phyloP scores from a whole-genome alignment of 2,113 vertebrate species.

The Onychostruthus taczanowskii region DNA sequence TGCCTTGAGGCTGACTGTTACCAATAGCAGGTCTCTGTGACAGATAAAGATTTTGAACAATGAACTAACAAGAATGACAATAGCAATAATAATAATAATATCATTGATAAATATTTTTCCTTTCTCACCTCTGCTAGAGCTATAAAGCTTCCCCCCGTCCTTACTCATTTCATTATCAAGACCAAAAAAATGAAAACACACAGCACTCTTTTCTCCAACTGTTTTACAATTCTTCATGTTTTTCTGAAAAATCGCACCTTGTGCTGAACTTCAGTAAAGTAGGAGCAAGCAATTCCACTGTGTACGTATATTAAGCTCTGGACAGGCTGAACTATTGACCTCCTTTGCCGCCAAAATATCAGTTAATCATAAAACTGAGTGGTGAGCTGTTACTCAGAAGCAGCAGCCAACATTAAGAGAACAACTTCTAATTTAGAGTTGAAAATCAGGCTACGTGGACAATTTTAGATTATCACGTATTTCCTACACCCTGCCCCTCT shows the following conservation, averaged over 20 bases:
- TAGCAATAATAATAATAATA: neutral
- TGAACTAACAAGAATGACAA: neutral
- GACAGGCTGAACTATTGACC: conserved; percentile 74
- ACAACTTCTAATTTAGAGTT: conserved; percentile 44
- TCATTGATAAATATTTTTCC: neutral
- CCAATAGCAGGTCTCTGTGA: neutral
- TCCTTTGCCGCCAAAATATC: conserved; percentile 50
- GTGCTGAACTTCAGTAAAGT: conserved; percentile 37
- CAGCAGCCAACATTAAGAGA: conserved; percentile 34
- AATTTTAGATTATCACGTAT: conserved; percentile 25
- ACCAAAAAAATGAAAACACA: neutral
- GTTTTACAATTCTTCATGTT: neutral
- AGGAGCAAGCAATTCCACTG: conserved; percentile 10
- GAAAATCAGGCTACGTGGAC: conserved; percentile 31
- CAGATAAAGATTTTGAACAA: neutral
- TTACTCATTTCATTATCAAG: neutral
- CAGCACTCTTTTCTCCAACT: neutral
- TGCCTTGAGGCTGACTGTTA: conserved; percentile 25
- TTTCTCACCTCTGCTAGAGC: neutral
- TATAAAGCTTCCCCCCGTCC: neutral
- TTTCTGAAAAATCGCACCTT: conserved; percentile 49
- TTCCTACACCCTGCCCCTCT: neutral
- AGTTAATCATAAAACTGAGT: conserved; percentile 61
- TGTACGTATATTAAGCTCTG: conserved; percentile 56
- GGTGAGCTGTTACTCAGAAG: conserved; percentile 23